A percentile compares a stretch with the other conserved stretches of the same genome.
Evolutionary conservation across 2,113 vertebrate genomes (phyloP).

Genomic region (Oncorhynchus keta): DNA sequence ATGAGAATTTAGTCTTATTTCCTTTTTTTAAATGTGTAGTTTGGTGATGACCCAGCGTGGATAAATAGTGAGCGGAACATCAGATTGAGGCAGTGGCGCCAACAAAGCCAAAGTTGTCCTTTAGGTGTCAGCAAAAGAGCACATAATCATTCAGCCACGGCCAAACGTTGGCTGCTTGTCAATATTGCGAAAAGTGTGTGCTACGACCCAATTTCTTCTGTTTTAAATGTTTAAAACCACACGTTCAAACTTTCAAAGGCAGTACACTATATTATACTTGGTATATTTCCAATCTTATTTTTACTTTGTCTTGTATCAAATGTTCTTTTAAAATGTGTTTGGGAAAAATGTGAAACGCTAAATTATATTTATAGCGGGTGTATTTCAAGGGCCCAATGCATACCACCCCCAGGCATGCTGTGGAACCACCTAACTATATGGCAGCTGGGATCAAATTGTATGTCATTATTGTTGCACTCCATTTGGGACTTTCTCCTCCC

Average conservation of each 20-base stretch:
- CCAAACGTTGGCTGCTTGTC: not conserved
- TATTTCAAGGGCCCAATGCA: conserved; percentile 63
- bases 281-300: not conserved
- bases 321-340: not conserved
- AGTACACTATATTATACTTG: not conserved
- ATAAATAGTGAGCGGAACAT: too few species aligned
- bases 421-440: conserved; percentile 70
- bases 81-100: not conserved
- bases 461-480: conserved; percentile 70
- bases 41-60: not conserved
- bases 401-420: conserved; percentile 58
- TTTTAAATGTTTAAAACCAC: not conserved
- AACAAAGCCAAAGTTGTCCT: conserved; percentile 62
- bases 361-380: conserved; percentile 66
- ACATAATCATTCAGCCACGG: not conserved
- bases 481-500: conserved; percentile 69
- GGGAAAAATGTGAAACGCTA: conserved; percentile 40
- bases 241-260: not conserved
- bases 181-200: not conserved
- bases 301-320: not conserved
- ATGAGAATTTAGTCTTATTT: not conserved
- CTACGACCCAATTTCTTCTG: not conserved
- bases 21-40: not conserved
- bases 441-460: conserved; percentile 67
- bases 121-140: conserved; percentile 73